Percentiles rank a stretch among this genome's conserved stretches.
These are phyloP conservation scores for Protosalanx chinensis DNA, from an alignment of 2,797 vertebrate genomes.

Conservation along the genomic window DNA sequence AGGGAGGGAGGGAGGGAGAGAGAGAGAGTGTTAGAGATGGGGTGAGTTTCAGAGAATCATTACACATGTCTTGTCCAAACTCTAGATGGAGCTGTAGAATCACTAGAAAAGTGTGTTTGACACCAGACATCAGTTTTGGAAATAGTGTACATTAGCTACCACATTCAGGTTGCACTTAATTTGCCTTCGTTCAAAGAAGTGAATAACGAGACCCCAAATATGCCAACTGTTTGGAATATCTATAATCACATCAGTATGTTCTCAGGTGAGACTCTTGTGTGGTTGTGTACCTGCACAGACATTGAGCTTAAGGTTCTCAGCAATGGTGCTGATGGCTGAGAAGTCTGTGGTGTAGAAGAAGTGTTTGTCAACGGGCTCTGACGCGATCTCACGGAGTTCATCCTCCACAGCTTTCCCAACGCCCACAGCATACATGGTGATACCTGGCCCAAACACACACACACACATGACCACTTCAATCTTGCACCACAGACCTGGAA, in stretches of 20 bases:
- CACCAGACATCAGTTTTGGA: neutral
- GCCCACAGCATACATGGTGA: slow-evolving; percentile 94
- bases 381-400: slow-evolving; percentile 89
- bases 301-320: slow-evolving; percentile 91
- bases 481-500: neutral
- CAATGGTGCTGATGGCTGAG: slow-evolving; percentile 85
- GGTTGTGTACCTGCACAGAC: slow-evolving; percentile 86
- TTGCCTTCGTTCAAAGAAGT: too few relatives aligned
- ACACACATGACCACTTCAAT: neutral
- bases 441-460: slow-evolving; percentile 69
- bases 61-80: slow-evolving; percentile 16
- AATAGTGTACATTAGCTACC: too few relatives aligned
- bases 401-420: slow-evolving; percentile 95
- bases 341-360: slow-evolving; percentile 93
- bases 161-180: too few relatives aligned
- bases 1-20: neutral
- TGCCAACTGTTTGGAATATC: too few relatives aligned
- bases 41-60: neutral
- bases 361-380: slow-evolving; percentile 87
- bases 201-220: too few relatives aligned
- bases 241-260: too few relatives aligned
- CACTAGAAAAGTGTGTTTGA: neutral
- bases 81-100: slow-evolving; percentile 51
- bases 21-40: neutral
- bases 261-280: neutral